A percentile compares a stretch with the other conserved stretches of the same genome.
Conservation (phyloP, 2,113 vertebrate species). For the Lamprotornis superbus region DNA sequence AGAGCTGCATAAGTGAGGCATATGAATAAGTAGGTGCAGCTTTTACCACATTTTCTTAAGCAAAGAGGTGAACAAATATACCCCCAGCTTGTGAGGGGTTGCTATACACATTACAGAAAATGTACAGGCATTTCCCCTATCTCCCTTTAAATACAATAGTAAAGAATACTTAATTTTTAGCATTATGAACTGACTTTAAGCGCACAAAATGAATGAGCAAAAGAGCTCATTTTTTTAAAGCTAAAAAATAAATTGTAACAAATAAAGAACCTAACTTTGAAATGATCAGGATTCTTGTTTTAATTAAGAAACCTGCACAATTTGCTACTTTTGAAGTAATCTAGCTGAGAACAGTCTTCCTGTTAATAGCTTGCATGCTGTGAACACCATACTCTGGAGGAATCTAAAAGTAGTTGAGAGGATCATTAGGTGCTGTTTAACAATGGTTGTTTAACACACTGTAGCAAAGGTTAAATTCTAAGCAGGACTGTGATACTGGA, state of each 20-base stretch:
- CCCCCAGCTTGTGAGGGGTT: neutral
- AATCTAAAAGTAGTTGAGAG: neutral
- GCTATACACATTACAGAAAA: neutral
- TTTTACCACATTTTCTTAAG: neutral
- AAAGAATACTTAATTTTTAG: neutral
- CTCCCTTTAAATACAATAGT: neutral
- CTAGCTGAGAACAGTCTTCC: neutral
- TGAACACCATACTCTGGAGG: neutral
- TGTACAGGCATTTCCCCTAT: neutral
- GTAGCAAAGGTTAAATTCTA: neutral
- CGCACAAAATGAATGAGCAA: neutral
- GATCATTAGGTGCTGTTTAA: neutral
- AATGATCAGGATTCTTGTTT: neutral
- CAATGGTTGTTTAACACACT: neutral
- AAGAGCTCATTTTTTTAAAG: neutral
- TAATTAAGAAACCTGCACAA: neutral
- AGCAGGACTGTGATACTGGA: neutral
- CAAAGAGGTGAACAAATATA: neutral
- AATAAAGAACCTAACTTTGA: neutral
- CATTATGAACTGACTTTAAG: neutral
- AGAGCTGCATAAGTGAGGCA: neutral
- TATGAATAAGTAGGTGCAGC: neutral
- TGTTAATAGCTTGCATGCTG: neutral
- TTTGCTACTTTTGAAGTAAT: neutral
- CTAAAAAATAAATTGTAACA: neutral